Evolutionary conservation across 2,113 vertebrate genomes (phyloP), one percentile per base, ranked within the genome.

Genomic region (Aegotheles bennettii): DNA sequence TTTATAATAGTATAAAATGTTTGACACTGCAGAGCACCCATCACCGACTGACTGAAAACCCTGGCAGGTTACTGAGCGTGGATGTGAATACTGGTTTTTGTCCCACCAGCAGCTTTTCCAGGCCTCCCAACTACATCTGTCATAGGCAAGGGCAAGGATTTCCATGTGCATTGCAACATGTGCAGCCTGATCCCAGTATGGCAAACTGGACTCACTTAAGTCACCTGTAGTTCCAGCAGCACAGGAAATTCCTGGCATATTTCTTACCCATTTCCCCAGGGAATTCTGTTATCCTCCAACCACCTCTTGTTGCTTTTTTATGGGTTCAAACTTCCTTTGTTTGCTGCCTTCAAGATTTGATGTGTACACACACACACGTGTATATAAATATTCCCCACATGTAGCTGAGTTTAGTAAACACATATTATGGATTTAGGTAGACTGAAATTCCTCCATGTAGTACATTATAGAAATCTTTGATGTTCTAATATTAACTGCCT

Each of bases 221-320:
- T 23, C 47, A 26, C 47, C 60, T 31, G 29, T 1, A 38, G 35
- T 12, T 79, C 38, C 69, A 91, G 47, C 40, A 48, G 17, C 50
- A 47, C 2, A 1, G 17, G 7, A 53, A 25, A 12, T 17, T 67
- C 38, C 51, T 9, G 11, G 38, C 0, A 0, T 16, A 16, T 71
- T 89, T 91, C n/a, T 36, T 28, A 54, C 7, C 13, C 17, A 33
- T 51, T 84, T 77, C 65, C 31, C 29, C 14, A 43, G 10, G 59
- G 26, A 88, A 74, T 11, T 60, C 14, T 47, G 8, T 42, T 77
- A 47, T 29, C 14, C 9, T 35, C 17, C 21, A 45, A 38, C n/a
- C 43, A 25, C 3, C 31, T 65, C 65, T 23, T 7, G 5, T 29
- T 57, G 60, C n/a, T 36, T n/a, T 40, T 64, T 87, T 40, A 21